Percentiles rank a stretch among this genome's conserved stretches.
Evolutionary conservation across 2,888 invertebrate species (phyloP).

Genomic region (Ephialtes manifestator): DNA sequence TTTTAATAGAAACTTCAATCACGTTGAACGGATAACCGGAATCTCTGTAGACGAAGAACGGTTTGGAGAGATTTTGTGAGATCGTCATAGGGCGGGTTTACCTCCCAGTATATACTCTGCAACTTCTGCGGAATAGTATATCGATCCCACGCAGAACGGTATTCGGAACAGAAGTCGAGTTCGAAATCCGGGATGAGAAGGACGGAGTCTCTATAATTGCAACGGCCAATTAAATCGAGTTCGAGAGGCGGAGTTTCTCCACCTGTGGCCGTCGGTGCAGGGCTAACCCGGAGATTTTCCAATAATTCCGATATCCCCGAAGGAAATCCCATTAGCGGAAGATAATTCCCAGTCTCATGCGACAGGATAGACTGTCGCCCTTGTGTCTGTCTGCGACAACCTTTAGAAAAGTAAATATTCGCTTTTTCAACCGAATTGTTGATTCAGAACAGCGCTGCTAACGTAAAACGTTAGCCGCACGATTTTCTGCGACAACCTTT

Average conservation of each 20-base stretch:
- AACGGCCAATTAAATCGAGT: constrained; percentile 72
- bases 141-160: constrained; percentile 21
- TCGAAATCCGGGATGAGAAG: constrained; percentile 35
- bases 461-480: neutral
- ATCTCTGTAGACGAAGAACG: neutral
- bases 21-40: neutral
- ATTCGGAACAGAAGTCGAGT: constrained; percentile 41
- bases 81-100: neutral
- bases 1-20: constrained; percentile 26
- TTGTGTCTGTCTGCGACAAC: neutral
- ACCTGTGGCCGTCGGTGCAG: constrained; percentile 61
- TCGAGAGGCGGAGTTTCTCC: constrained; percentile 41
- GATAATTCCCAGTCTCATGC: constrained; percentile 44
- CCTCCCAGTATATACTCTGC: neutral
- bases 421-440: constrained; percentile 8
- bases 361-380: constrained; percentile 5
- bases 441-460: neutral
- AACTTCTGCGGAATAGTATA: neutral
- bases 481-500: neutral
- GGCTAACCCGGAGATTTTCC: constrained; percentile 72
- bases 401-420: constrained; percentile 44
- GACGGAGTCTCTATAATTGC: constrained; percentile 58
- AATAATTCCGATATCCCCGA: constrained; percentile 76
- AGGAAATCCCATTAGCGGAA: constrained; percentile 74
- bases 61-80: neutral